A percentile compares a stretch with the other conserved stretches of the same genome.
Evolutionary conservation across 2,113 vertebrate species (phyloP).

Genomic region (Phocoena phocoena): DNA sequence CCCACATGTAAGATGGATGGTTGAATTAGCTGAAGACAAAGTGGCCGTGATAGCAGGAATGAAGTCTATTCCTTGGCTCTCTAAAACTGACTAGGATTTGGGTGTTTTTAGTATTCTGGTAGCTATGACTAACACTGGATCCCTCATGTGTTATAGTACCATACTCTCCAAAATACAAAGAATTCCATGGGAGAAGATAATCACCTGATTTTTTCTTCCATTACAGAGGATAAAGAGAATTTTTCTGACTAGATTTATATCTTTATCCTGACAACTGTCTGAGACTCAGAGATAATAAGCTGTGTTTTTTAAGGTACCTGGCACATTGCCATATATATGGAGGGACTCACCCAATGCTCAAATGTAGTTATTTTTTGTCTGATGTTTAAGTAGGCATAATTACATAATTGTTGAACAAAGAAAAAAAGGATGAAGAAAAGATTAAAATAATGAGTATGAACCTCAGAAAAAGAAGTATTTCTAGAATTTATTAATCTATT

Average conservation of each 20-base stretch:
- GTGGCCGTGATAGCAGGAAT: not conserved
- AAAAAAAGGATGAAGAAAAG: not conserved
- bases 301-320: not conserved
- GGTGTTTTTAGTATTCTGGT: not conserved
- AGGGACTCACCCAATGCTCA: not conserved
- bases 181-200: not conserved
- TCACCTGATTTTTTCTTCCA: not conserved
- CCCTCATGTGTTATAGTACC: not conserved
- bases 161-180: not conserved
- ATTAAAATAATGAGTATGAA: not conserved
- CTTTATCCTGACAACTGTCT: not conserved
- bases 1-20: not conserved
- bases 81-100: not conserved
- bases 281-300: not conserved
- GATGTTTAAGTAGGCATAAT: not conserved
- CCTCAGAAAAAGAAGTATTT: not conserved
- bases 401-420: not conserved
- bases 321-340: not conserved
- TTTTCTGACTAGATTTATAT: not conserved
- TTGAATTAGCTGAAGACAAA: not conserved
- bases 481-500: not conserved
- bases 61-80: not conserved
- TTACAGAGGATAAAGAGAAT: not conserved
- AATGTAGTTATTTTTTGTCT: not conserved
- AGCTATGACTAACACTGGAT: not conserved